Conservation (phyloP, 1,140 invertebrate genomes). For the Bombus sibiricus region DNA sequence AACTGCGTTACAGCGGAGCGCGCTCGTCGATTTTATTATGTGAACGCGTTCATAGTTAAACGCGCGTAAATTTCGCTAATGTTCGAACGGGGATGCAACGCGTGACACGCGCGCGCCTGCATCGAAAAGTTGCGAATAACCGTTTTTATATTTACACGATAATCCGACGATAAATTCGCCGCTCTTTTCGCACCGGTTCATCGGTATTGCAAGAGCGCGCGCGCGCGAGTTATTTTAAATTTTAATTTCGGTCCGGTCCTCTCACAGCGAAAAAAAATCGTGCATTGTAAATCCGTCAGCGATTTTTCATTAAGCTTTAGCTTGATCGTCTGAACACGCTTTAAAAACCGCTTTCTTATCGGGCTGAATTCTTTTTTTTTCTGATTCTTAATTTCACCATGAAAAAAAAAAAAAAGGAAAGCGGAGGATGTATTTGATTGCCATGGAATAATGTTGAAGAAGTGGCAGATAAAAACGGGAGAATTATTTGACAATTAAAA, state of each 20-base stretch:
- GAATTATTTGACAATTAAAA: not conserved
- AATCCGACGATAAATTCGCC: constrained; percentile 46
- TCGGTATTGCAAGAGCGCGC: not conserved
- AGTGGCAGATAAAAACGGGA: not conserved
- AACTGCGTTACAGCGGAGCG: constrained; percentile 24
- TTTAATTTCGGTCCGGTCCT: constrained; percentile 29
- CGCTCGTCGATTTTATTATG: constrained; percentile 45
- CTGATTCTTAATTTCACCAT: constrained; percentile 7
- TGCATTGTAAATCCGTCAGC: constrained; percentile 21
- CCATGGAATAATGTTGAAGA: no score
- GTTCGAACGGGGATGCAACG: not conserved
- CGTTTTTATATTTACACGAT: constrained; percentile 51
- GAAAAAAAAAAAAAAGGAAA: no score
- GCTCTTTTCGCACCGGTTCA: constrained; percentile 28
- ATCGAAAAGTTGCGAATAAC: constrained; percentile 51
- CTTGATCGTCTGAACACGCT: no score
- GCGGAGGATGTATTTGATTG: not conserved
- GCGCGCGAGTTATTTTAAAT: constrained; percentile 46
- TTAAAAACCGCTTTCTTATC: constrained; percentile 22
- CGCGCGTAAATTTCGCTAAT: constrained; percentile 43
- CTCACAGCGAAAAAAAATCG: not conserved
- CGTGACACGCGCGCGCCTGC: not conserved
- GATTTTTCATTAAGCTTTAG: constrained; percentile 38
- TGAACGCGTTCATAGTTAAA: constrained; percentile 41
- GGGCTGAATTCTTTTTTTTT: not conserved